phyloP scores from a whole-genome alignment of 2,888 invertebrate genomes.

The Eudemis profundana region DNA sequence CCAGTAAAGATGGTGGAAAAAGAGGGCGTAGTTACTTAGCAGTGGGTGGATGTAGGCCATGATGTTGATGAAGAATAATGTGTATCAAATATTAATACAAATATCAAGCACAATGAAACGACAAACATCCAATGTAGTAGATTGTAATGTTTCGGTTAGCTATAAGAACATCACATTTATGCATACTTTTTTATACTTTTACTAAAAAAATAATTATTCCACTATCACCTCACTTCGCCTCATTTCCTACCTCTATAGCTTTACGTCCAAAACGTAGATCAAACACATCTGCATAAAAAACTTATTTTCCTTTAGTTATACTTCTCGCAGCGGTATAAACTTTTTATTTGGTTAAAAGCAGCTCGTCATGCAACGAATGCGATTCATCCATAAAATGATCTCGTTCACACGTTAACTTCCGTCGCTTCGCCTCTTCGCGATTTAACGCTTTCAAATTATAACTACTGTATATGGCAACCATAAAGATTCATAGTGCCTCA shows the following conservation, averaged over 20 bases:
- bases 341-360: neutral
- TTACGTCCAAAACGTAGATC: neutral
- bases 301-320: neutral
- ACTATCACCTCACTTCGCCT: neutral
- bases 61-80: no score
- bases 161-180: no score
- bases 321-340: neutral
- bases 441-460: conserved; percentile 30
- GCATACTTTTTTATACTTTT: no score
- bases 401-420: conserved; percentile 32
- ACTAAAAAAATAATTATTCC: no score
- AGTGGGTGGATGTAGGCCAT: no score
- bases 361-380: conserved; percentile 19
- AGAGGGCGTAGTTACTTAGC: no score
- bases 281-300: neutral
- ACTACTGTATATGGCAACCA: conserved; percentile 4
- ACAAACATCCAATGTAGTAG: no score
- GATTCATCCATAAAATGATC: conserved; percentile 20
- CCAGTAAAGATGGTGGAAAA: no score
- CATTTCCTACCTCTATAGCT: neutral
- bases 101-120: no score
- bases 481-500: neutral
- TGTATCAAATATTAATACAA: no score
- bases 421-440: conserved; percentile 20
- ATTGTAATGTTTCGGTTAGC: no score